Evolutionary conservation across 2,888 invertebrate species (phyloP).

Genomic region (Ophraella communa): DNA sequence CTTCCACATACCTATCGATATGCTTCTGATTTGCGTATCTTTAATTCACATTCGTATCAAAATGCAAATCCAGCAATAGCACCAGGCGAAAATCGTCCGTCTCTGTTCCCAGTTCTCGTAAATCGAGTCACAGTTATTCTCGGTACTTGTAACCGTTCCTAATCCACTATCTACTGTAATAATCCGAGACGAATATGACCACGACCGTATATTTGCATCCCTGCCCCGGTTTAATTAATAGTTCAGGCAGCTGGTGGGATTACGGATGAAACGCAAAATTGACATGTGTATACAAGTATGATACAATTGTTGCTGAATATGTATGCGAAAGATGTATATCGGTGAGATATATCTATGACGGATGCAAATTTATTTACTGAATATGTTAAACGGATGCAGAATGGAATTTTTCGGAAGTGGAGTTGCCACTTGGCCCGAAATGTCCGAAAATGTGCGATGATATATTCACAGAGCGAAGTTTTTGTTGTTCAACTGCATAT

Average conservation of each 20-base stretch:
- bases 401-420: slow-evolving; percentile 1
- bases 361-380: slow-evolving; percentile 18
- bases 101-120: slow-evolving; percentile 29
- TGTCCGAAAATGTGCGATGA: slow-evolving; percentile 1
- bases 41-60: neutral
- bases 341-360: slow-evolving; percentile 20
- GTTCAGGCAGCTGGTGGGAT: slow-evolving; percentile 15
- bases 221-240: slow-evolving; percentile 17
- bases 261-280: slow-evolving; percentile 7
- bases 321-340: slow-evolving; percentile 26
- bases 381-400: slow-evolving; percentile 9
- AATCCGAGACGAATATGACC: slow-evolving; percentile 42
- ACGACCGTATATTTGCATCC: slow-evolving; percentile 39
- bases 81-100: neutral
- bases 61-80: neutral
- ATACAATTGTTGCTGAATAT: slow-evolving; percentile 16
- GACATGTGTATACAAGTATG: slow-evolving; percentile 21
- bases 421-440: slow-evolving; percentile 5
- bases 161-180: slow-evolving; percentile 34
- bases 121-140: slow-evolving; percentile 35
- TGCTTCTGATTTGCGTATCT: neutral
- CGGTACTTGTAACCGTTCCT: slow-evolving; percentile 36
- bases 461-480: neutral
- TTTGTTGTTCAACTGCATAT: neutral
- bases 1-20: neutral